Conservation (phyloP, 2,888 invertebrate species). For the Ceraclea dissimilis region DNA sequence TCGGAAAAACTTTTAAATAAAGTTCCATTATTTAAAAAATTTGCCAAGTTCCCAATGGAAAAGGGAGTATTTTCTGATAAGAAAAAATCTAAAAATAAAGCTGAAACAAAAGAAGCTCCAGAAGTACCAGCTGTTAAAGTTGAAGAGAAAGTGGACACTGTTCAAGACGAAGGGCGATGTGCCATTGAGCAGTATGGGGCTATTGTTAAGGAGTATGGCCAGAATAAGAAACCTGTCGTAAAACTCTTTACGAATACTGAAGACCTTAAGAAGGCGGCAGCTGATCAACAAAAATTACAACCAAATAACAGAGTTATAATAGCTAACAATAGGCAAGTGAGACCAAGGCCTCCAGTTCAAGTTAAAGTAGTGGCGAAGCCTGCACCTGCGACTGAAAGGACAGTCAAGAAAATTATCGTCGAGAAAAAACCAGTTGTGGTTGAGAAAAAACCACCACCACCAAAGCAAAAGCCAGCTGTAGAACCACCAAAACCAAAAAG, state of each 20-base stretch:
- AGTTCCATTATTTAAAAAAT: slow-evolving; percentile 22
- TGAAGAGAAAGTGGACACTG: slow-evolving; percentile 32
- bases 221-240: slow-evolving; percentile 41
- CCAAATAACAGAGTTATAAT: slow-evolving; percentile 20
- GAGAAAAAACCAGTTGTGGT: slow-evolving; percentile 26
- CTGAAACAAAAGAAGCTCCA: slow-evolving; percentile 33
- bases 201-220: slow-evolving; percentile 65
- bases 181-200: slow-evolving; percentile 75
- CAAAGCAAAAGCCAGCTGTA: slow-evolving; percentile 11
- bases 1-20: slow-evolving; percentile 5
- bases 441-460: slow-evolving; percentile 18
- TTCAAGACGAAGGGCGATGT: slow-evolving; percentile 55
- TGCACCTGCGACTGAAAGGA: slow-evolving; percentile 23
- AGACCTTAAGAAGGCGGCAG: slow-evolving; percentile 53
- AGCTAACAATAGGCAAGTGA: slow-evolving; percentile 32
- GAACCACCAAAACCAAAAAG: slow-evolving; percentile 17
- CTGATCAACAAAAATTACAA: slow-evolving; percentile 34
- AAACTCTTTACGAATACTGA: slow-evolving; percentile 55
- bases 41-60: slow-evolving; percentile 24
- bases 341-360: slow-evolving; percentile 33
- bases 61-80: slow-evolving; percentile 22
- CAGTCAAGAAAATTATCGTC: slow-evolving; percentile 28
- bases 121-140: slow-evolving; percentile 30
- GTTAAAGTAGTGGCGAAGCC: slow-evolving; percentile 18
- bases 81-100: slow-evolving; percentile 27